phyloP scores from a whole-genome alignment of 2,888 invertebrate species.

The Trissonchulus latispiculum region DNA sequence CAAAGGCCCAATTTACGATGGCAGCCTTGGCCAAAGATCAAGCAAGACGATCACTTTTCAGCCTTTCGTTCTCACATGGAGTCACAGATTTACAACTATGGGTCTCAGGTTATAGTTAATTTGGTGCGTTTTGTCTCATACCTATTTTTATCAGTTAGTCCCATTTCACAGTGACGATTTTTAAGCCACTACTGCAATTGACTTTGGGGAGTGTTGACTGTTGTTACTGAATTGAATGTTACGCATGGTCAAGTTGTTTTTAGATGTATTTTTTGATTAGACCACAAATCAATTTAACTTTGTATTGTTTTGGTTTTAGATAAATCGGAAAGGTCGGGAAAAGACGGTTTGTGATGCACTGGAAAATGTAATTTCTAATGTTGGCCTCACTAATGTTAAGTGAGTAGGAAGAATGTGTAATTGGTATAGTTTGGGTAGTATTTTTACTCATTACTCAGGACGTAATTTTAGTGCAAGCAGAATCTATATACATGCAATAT shows the following conservation, averaged over 20 bases:
- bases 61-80: constrained; percentile 75
- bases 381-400: constrained; percentile 35
- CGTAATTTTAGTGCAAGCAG: too few species aligned
- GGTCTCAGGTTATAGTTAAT: constrained; percentile 77
- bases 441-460: not conserved
- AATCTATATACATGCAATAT: too few species aligned
- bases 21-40: constrained; percentile 46
- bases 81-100: constrained; percentile 61
- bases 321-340: constrained; percentile 50
- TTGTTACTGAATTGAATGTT: too few species aligned
- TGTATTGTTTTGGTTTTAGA: constrained; percentile 6
- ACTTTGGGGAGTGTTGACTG: too few species aligned
- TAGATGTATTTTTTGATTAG: too few species aligned
- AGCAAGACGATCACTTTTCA: constrained; percentile 44
- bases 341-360: constrained; percentile 37
- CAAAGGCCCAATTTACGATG: constrained; percentile 77
- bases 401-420: too few species aligned
- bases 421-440: too few species aligned
- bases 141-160: too few species aligned
- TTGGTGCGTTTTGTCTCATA: constrained; percentile 50
- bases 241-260: too few species aligned
- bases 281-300: too few species aligned
- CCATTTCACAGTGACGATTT: too few species aligned
- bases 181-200: too few species aligned
- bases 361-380: constrained; percentile 32